Base-by-base conservation (phyloP, 2,888 invertebrate species). In the Idaea straminata region DNA sequence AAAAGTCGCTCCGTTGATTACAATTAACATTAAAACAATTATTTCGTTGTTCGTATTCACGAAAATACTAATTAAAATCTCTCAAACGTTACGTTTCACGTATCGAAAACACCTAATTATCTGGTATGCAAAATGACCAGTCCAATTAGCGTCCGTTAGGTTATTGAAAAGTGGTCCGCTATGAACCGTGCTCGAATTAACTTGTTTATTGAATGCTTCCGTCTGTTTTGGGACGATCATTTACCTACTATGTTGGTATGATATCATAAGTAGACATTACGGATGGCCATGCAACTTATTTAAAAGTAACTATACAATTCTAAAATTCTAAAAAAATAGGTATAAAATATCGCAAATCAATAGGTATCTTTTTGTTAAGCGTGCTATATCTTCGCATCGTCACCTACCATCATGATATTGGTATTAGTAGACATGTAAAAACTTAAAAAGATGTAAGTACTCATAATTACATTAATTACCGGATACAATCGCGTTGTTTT, bases 171-270 rank as follows among this genome's bases (percentile, higher is more conserved):
- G 64, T 61, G 62, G 60, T 72, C 74, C 66, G 71, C 72, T 72
- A 68, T 71, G 71, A 67, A 66, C 69, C 71, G 72, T 69, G 70
- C 63, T 66, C 68, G 74, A 77, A 81, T 82, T 82, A 81, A 83
- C 83, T 82, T 81, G 79, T 71, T 79, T 80, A 81, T 83, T 83
- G 81, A 79, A 77, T 76, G 66, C 69, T 62, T 63, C 60, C 66
- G 64, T 66, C 66, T 47, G 47, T 47, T 47, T 47, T 4, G 47
- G 13, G 13, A 47, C 47, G 47, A 13, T 10, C 47, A 4, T 47
- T 47, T 47, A n/a, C n/a, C n/a, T n/a, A 47, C 10, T 47, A 47
- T 47, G 7, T 47, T 47, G 47, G 47, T 13, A 47, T 10, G 10
- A 0, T 13, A 10, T 13, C 13, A 13, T 13, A 13, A 10, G 13